These are phyloP conservation scores for Cyanoliseus patagonus DNA, from an alignment of 2,113 vertebrate genomes.

Conservation along the genomic window DNA sequence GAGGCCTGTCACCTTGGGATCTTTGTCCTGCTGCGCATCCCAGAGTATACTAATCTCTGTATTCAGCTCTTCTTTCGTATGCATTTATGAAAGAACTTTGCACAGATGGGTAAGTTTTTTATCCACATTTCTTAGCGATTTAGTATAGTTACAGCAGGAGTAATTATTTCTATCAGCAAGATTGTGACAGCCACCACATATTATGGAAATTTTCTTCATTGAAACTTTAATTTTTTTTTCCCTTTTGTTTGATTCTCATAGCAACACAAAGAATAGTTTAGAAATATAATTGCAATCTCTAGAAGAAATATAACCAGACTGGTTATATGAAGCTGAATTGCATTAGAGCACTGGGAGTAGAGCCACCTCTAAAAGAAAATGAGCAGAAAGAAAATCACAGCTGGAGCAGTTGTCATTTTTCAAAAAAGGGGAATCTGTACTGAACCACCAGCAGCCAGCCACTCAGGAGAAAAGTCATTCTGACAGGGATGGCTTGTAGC, in stretches of 20 bases:
- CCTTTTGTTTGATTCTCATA: constrained; percentile 30
- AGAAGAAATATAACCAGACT: constrained; percentile 32
- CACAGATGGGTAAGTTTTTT: constrained; percentile 10
- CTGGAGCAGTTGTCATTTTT: constrained; percentile 5
- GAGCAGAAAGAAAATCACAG: constrained; percentile 13
- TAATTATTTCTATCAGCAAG: constrained; percentile 67
- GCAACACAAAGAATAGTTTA: constrained; percentile 35
- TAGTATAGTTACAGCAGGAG: constrained; percentile 19
- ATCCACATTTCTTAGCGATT: constrained; percentile 2
- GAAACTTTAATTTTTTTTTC: neutral
- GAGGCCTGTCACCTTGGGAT: neutral
- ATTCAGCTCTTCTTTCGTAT: neutral
- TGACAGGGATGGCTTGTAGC: neutral
- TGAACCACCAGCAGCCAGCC: neutral
- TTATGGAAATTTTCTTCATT: constrained; percentile 55
- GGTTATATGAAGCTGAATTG: constrained; percentile 8
- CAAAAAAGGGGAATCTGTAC: neutral
- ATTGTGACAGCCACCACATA: constrained; percentile 64
- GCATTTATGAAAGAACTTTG: neutral
- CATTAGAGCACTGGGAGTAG: neutral
- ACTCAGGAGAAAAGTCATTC: neutral
- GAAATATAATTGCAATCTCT: constrained; percentile 40
- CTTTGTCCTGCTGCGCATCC: neutral
- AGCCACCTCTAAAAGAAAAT: constrained; percentile 26
- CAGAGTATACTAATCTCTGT: neutral